phyloP scores from a whole-genome alignment of 2,888 invertebrate genomes.

The Morpho achilles region DNA sequence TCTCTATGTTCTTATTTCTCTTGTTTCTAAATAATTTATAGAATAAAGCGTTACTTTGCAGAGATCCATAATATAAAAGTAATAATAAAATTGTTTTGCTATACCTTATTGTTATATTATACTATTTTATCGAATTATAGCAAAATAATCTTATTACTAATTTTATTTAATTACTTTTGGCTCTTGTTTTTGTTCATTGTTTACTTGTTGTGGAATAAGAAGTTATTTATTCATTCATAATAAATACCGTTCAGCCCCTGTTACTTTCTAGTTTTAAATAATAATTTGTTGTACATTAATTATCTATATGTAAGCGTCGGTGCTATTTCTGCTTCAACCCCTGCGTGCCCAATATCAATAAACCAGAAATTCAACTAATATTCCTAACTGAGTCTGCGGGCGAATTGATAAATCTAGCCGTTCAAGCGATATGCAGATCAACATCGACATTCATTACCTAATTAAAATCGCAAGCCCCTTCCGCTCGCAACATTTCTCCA shows the following conservation, averaged over 20 bases:
- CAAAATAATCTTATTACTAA: too few species aligned
- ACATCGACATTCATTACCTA: slow-evolving; percentile 80
- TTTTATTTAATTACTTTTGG: too few species aligned
- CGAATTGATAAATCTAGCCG: slow-evolving; percentile 74
- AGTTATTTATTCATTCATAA: too few species aligned
- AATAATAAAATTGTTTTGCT: too few species aligned
- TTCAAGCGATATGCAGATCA: slow-evolving; percentile 77
- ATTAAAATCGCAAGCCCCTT: slow-evolving; percentile 79
- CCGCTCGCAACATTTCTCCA: slow-evolving; percentile 79
- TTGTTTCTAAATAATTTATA: too few species aligned
- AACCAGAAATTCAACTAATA: slow-evolving; percentile 57
- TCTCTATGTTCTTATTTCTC: too few species aligned
- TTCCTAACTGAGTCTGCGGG: slow-evolving; percentile 62
- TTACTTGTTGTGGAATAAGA: too few species aligned
- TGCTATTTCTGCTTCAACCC: not conserved
- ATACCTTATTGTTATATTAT: too few species aligned
- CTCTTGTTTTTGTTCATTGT: too few species aligned
- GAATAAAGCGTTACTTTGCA: too few species aligned
- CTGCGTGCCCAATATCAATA: slow-evolving; percentile 41
- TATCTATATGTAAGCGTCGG: not conserved
- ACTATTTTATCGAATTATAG: too few species aligned
- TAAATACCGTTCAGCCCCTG: not conserved
- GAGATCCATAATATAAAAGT: too few species aligned
- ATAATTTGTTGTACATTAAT: slow-evolving; percentile 4
- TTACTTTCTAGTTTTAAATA: slow-evolving; percentile 3